Evolutionary conservation across 2,888 invertebrate genomes (phyloP), one percentile per base, ranked within the genome.

Genomic region (Agrochola macilenta): DNA sequence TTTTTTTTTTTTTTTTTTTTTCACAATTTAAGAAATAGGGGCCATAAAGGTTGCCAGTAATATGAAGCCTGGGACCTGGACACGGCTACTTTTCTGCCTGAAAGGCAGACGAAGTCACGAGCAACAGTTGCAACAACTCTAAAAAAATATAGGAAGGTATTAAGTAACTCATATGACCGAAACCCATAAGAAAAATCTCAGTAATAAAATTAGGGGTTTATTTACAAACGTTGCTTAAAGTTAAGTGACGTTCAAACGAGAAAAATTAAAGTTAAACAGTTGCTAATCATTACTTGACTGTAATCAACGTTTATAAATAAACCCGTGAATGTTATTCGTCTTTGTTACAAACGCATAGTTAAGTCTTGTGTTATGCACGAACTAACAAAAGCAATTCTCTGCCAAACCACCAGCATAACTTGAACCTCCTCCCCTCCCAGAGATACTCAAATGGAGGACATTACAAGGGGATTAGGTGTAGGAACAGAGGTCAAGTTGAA

Each of bases 331-430:
- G 26, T 7, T 57, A 30, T 69, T 49, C n/a, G 39, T 87, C 75
- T 79, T 80, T 74, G 68, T 76, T 61, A 35, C 60, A 75, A 69
- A 65, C 72, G 52, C 68, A 73, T 79, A 82, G 74, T 82, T 81
- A 86, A 49, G 79, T 79, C 73, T 20, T 81, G 66, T 79, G 79
- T 83, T 86, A 85, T 87, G 86, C 87, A 89, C 84, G 86, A 84
- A 39, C 76, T 80, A 87, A 84, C 87, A 88, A 84, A 54, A 85
- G 76, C 76, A 80, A 74, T 81, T 81, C 71, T 69, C 69, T 81
- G 26, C 61, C 26, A 69, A 8, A 23, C 49, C 35, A 61, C 89
- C 84, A 85, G 17, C 61, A 23, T 81, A 73, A 58, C 69, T 49
- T 73, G 81, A 83, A 60, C 82, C 66, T 2, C 17, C 7, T 26